Evolutionary conservation across 2,888 invertebrate species (phyloP), one percentile per base, ranked within the genome.

Genomic region (Harpalus rubripes): DNA sequence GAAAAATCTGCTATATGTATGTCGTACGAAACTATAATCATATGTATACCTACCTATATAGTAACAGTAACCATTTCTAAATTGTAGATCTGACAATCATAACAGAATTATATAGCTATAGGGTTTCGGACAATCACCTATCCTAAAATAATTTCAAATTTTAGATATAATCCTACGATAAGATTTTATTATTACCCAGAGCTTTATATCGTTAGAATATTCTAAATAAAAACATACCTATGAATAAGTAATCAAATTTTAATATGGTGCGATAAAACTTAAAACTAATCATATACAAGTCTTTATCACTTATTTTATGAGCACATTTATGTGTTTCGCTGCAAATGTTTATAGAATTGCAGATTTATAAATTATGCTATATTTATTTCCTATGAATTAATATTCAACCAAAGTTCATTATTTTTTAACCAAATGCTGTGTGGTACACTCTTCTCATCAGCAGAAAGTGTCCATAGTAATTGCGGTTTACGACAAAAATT

Each of bases 1-100:
- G 4, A 52, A 52, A 59, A 16, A 15, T 8, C 2, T 58, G 6
- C 1, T 15, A 58, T 12, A 58, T 16, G 1, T 15, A 58, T 58
- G 1, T 58, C 58, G 22, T 3, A 22, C 3, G 22, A 58, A 58
- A 1, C 16, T 59, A 59, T 7, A 15, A 16, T 3, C 15, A 16
- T n/a, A n/a, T 16, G 59, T 59, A 59, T 59, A 59, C 16, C 59
- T 59, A 59, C 59, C 16, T 68, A 63, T 12, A 18, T 63, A 39
- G 68, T n/a, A 68, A 7, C 8, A 7, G 0, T 16, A 15, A 59
- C 16, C 59, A 15, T 59, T 59, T 39, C 39, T 32, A 68, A 68
- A 68, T 68, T 39, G 68, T 68, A 68, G 68, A 39, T 15, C 68
- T 68, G 68, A 68, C 68, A 68, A 68, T 68, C 68, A 68, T 68